A percentile compares a stretch with the other conserved stretches of the same genome.
Conservation (phyloP, 2,797 vertebrate species). For the Meda fulgida region DNA sequence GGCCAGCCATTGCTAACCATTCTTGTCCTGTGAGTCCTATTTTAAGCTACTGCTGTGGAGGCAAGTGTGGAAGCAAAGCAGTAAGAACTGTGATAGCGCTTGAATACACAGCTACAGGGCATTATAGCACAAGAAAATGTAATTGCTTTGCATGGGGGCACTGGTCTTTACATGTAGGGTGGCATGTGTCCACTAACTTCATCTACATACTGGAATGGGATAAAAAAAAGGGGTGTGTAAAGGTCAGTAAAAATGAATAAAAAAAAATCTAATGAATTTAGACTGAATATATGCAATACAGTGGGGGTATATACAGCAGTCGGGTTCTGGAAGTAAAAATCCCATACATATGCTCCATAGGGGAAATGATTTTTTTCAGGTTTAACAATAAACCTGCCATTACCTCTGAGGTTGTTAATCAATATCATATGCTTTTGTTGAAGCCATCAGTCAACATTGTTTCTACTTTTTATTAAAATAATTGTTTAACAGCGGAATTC, state of each 20-base stretch:
- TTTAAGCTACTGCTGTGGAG: slow-evolving; percentile 18
- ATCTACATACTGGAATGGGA: slow-evolving; percentile 40
- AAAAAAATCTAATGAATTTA: slow-evolving; percentile 18
- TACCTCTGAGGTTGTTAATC: not conserved
- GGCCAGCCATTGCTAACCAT: slow-evolving; percentile 20
- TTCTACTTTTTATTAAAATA: not conserved
- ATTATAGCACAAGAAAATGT: slow-evolving; percentile 49
- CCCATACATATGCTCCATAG: not conserved
- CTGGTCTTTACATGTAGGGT: slow-evolving; percentile 39
- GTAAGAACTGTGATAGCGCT: slow-evolving; percentile 29
- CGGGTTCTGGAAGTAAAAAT: not conserved
- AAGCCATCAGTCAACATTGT: not conserved
- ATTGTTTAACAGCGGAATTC: not conserved
- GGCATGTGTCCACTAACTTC: slow-evolving; percentile 43
- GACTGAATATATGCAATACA: not conserved
- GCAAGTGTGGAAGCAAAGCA: slow-evolving; percentile 17
- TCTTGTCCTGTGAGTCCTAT: slow-evolving; percentile 22
- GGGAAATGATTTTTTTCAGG: not conserved
- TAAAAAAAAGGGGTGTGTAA: not conserved
- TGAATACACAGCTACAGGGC: slow-evolving; percentile 56
- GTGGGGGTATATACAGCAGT: not conserved
- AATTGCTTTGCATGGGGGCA: slow-evolving; percentile 52
- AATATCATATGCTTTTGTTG: not conserved
- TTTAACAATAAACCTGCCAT: not conserved
- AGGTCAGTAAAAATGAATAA: not conserved